phyloP scores from a whole-genome alignment of 1,140 invertebrate genomes.

The Neuroterus valhalla region DNA sequence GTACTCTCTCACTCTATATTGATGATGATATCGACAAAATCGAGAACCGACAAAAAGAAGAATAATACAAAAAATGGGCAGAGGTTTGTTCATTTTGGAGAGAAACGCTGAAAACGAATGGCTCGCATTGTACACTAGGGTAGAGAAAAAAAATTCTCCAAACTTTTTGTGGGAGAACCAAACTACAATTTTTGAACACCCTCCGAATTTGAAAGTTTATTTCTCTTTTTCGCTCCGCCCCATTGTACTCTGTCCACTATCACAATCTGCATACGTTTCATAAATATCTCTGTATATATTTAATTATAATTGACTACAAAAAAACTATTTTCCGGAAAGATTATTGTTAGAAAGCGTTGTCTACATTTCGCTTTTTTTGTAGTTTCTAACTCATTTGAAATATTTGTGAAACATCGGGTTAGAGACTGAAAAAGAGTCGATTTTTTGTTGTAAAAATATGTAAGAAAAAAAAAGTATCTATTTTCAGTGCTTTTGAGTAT shows the following conservation, averaged over 20 bases:
- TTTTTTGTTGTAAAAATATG: neutral
- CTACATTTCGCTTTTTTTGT: too few species aligned
- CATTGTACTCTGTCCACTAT: too few species aligned
- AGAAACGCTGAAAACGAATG: conserved; percentile 39
- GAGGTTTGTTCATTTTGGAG: conserved; percentile 14
- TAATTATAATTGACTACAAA: too few species aligned
- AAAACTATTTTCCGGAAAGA: too few species aligned
- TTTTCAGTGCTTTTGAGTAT: neutral
- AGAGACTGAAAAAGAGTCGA: neutral
- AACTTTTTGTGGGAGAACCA: too few species aligned
- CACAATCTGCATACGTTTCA: conserved; percentile 40
- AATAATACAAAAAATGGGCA: conserved; percentile 59
- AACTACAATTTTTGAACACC: too few species aligned
- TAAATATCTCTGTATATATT: conserved; percentile 43
- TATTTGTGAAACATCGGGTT: neutral
- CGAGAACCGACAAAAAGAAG: conserved; percentile 61
- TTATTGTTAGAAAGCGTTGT: too few species aligned
- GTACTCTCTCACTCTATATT: conserved; percentile 75
- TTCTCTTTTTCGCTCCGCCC: too few species aligned
- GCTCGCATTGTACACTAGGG: conserved; percentile 62
- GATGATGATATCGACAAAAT: conserved; percentile 66
- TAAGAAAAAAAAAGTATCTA: neutral
- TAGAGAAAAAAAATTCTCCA: too few species aligned
- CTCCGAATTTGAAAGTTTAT: too few species aligned
- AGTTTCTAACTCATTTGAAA: neutral